These are phyloP conservation scores for Tokudaia tokunoshimensis DNA, from an alignment of 2,797 vertebrate species.

Conservation along the genomic window DNA sequence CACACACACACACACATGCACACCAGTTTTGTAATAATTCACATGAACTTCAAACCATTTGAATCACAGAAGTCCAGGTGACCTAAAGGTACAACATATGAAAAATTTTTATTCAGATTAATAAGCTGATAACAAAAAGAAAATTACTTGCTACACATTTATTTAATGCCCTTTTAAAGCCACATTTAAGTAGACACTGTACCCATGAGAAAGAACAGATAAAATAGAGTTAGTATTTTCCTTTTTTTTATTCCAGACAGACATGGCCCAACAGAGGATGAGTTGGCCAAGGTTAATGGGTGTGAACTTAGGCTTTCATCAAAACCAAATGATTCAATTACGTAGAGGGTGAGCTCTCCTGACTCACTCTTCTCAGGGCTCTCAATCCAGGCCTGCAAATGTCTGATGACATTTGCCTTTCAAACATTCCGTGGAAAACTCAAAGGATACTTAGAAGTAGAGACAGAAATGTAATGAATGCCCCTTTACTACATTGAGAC, in stretches of 20 bases:
- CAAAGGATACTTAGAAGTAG: neutral
- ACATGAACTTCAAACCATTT: neutral
- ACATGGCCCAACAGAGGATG: neutral
- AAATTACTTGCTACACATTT: neutral
- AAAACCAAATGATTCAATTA: neutral
- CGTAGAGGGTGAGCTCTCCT: neutral
- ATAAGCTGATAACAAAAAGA: neutral
- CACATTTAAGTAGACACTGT: neutral
- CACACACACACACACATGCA: neutral
- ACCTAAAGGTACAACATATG: neutral
- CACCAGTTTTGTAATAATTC: neutral
- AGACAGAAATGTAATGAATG: neutral
- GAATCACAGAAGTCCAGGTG: neutral
- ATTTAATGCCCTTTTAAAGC: neutral
- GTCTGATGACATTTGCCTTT: neutral
- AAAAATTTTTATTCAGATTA: constrained; percentile 14
- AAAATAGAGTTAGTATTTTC: neutral
- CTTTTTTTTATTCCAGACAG: neutral
- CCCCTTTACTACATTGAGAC: neutral
- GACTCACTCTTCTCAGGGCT: neutral
- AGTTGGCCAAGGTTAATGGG: neutral
- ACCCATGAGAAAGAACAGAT: neutral
- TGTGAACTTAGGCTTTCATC: neutral
- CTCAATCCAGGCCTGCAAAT: neutral
- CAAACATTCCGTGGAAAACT: neutral